Base-by-base conservation (phyloP, 1,140 invertebrate species). In the Euglossa dilemma region DNA sequence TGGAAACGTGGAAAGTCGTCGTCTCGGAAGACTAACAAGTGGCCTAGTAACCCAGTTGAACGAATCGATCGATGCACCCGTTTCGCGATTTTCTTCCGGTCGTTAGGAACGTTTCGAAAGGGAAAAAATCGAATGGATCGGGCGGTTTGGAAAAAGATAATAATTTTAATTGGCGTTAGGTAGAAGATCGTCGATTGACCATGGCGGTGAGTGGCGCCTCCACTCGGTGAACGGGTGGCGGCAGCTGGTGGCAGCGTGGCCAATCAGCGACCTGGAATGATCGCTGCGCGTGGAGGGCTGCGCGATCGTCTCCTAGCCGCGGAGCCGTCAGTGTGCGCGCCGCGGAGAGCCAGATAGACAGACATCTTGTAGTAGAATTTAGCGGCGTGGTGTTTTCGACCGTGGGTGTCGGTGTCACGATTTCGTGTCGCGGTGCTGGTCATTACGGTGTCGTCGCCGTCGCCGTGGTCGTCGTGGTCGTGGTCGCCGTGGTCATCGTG, bases 351-450 rank as follows among this genome's bases (percentile, higher is more conserved):
- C 85, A 87, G 86, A 85, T 78, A 89, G 90, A 91, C 91, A 91
- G 92, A 93, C 92, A 93, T 93, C 92, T 93, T 93, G 92, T 93
- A 91, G 92, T 93, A 92, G 92, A 92, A 91, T 92, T 92, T 93
- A 92, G 92, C 92, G 91, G 90, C 90, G 91, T 91, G 91, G 89
- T 90, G 84, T 75, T 80, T 59, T 92, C 88, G 87, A 90, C 90
- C 91, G 91, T 91, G 90, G 86, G 90, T 91, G 91, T 91, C 89
- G 87, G 87, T 88, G 86, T 88, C 87, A 85, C 87, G 87, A 85
- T 85, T 85, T 79, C 88, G 89, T 81, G 87, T 91, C 90, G 83
- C 85, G 88, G 89, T 91, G 87, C 81, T 89, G 78, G 69, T 85
- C 79, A 75, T 84, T 66, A 80, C 83, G 82, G 75, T 72, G 80